Evolutionary conservation across 1,140 invertebrate genomes (phyloP).

Genomic region (Drosophila biarmipes): DNA sequence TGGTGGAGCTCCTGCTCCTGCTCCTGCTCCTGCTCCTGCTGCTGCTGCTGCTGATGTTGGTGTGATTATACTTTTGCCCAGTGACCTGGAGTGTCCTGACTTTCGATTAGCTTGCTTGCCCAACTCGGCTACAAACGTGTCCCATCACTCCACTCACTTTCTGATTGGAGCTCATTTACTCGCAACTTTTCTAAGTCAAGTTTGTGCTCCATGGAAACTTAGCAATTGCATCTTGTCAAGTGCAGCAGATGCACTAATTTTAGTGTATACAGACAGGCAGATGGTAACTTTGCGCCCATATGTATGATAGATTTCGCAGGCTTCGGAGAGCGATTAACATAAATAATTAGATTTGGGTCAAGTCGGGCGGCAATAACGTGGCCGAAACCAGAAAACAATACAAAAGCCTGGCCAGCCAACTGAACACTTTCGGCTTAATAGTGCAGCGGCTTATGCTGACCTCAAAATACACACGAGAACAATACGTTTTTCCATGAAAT

Average conservation of each 20-base stretch:
- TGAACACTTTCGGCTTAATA: slow-evolving; percentile 52
- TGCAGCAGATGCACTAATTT: slow-evolving; percentile 23
- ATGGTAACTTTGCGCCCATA: slow-evolving; percentile 16
- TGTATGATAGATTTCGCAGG: slow-evolving; percentile 58
- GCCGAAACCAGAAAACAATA: not conserved
- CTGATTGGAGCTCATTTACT: slow-evolving; percentile 20
- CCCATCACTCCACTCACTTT: slow-evolving; percentile 6
- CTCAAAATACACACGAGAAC: slow-evolving; percentile 59
- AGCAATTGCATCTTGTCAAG: slow-evolving; percentile 31
- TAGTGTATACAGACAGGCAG: not conserved
- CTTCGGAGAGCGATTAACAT: slow-evolving; percentile 79
- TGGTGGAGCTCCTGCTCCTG: not conserved
- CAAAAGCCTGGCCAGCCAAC: slow-evolving; percentile 26
- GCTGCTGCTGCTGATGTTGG: not conserved
- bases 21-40: not conserved
- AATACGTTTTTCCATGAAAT: slow-evolving; percentile 82
- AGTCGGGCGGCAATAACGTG: slow-evolving; percentile 51
- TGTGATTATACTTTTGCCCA: slow-evolving; percentile 48
- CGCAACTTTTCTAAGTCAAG: slow-evolving; percentile 14
- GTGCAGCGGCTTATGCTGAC: slow-evolving; percentile 57
- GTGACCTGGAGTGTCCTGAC: slow-evolving; percentile 59
- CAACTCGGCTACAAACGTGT: slow-evolving; percentile 4
- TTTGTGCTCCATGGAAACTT: not conserved
- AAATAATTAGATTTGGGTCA: slow-evolving; percentile 76
- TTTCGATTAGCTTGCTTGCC: slow-evolving; percentile 65